Percentiles rank a stretch among this genome's conserved stretches.
These are phyloP conservation scores for Eumacrocentrus americanus DNA, from an alignment of 2,888 invertebrate genomes.

Conservation along the genomic window DNA sequence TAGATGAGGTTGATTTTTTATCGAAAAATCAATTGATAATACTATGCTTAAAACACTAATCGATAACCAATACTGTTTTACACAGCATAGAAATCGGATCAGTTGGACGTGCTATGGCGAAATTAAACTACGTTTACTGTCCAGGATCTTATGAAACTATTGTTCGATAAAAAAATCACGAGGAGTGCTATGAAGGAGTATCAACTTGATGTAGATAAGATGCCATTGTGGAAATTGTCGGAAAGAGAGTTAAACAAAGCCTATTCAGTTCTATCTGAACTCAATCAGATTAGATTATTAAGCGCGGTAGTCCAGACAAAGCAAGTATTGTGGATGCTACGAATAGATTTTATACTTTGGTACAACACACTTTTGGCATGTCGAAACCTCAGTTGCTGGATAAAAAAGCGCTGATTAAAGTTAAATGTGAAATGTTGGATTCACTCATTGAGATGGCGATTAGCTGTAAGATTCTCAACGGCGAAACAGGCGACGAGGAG, in stretches of 20 bases:
- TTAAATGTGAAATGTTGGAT: constrained; percentile 83
- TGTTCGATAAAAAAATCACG: constrained; percentile 93
- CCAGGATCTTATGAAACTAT: constrained; percentile 81
- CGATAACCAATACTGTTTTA: too few relatives aligned
- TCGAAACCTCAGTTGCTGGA: constrained; percentile 82
- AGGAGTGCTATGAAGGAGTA: constrained; percentile 92
- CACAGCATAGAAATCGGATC: too few relatives aligned
- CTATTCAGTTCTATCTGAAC: constrained; percentile 77
- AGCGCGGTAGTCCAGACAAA: constrained; percentile 61
- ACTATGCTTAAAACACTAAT: too few relatives aligned
- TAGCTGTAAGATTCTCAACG: constrained; percentile 85
- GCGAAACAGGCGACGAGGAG: constrained; percentile 62
- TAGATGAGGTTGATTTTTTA: too few relatives aligned
- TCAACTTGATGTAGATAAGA: constrained; percentile 96
- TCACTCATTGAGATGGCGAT: constrained; percentile 93
- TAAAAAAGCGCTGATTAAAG: constrained; percentile 73
- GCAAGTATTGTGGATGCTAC: constrained; percentile 79
- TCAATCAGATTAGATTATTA: constrained; percentile 69
- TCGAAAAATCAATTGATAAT: too few relatives aligned
- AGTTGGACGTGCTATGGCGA: too few relatives aligned
- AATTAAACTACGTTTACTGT: too few relatives aligned
- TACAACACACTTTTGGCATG: constrained; percentile 94
- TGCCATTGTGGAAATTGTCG: constrained; percentile 97
- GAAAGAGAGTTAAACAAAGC: constrained; percentile 88
- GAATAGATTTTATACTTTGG: constrained; percentile 92